Evolutionary conservation across 2,797 vertebrate genomes (phyloP), one percentile per base, ranked within the genome.

Genomic region (Centropyge bicolor): DNA sequence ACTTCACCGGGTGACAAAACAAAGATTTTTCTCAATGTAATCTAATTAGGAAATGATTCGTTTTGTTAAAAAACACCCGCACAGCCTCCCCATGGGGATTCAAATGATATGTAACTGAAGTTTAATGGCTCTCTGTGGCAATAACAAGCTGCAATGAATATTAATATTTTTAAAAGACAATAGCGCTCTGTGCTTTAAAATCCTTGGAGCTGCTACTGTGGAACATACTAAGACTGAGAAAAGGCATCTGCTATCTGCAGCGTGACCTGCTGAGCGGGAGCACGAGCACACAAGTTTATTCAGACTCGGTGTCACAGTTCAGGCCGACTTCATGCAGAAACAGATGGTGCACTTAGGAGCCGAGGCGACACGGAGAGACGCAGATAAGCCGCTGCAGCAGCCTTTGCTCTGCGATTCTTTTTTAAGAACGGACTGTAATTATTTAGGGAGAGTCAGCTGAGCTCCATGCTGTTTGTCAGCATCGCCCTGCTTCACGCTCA

Each of bases 51-150:
- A 83, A 83, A 70, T 65, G 85, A 87, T 90, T 69, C 7, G 31
- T 85, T 90, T 90, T 85, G 89, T 85, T 86, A 61, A 85, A 89
- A 81, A 82, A 70, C 67, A 80, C 76, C 27, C 79, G 64, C 78
- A 56, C 61, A 43, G 70, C 43, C 74, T 31, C 40, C 84, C 84
- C 70, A 68, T 64, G 80, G 86, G 83, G 79, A 83, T 83, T 79
- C 70, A 76, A 88, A 82, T 87, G 80, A 91, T 76, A 86, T 85
- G 83, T 93, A 92, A 91, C 81, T 90, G 83, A 88, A 83, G 88
- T 92, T 91, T 91, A 93, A 93, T 91, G 85, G 81, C 72, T 85
- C 87, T 89, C 67, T 8, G 77, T 87, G 78, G 86, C 74, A 90
- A 88, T 84, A 89, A 89, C 69, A 83, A 89, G 78, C 71, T 71